Conservation (phyloP, 2,113 vertebrate species). For the Heloderma charlesbogerti region DNA sequence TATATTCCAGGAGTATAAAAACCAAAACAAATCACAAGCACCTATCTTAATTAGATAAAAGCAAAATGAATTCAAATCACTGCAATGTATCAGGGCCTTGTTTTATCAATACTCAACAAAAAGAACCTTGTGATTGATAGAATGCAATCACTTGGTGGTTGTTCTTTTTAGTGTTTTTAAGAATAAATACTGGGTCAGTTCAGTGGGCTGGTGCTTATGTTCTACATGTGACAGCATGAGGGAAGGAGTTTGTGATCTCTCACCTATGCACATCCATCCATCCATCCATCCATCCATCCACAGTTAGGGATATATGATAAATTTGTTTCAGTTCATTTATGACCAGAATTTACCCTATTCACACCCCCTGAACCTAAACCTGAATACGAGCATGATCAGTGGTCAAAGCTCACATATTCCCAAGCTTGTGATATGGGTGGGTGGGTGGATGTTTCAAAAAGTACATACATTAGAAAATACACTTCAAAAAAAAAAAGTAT, state of each 20-base stretch:
- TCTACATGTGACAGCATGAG: background rate
- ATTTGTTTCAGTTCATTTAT: too few species aligned
- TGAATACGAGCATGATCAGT: too few species aligned
- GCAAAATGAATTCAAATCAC: background rate
- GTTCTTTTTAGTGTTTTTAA: background rate
- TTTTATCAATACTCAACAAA: background rate
- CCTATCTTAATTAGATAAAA: constrained; percentile 20
- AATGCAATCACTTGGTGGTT: background rate
- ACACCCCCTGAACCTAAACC: too few species aligned
- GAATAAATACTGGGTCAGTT: background rate
- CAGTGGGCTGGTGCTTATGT: background rate
- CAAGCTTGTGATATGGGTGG: too few species aligned
- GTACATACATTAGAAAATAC: too few species aligned
- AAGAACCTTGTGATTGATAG: background rate
- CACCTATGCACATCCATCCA: too few species aligned
- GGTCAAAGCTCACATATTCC: too few species aligned
- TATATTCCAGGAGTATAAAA: background rate
- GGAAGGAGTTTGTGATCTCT: background rate
- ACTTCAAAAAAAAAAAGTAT: too few species aligned
- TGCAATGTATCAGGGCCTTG: background rate
- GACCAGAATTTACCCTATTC: too few species aligned
- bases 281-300: background rate
- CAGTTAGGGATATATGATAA: background rate
- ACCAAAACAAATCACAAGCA: background rate
- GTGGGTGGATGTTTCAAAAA: too few species aligned